These are phyloP conservation scores for Archilochus colubris DNA, from an alignment of 2,113 vertebrate genomes.

Conservation along the genomic window DNA sequence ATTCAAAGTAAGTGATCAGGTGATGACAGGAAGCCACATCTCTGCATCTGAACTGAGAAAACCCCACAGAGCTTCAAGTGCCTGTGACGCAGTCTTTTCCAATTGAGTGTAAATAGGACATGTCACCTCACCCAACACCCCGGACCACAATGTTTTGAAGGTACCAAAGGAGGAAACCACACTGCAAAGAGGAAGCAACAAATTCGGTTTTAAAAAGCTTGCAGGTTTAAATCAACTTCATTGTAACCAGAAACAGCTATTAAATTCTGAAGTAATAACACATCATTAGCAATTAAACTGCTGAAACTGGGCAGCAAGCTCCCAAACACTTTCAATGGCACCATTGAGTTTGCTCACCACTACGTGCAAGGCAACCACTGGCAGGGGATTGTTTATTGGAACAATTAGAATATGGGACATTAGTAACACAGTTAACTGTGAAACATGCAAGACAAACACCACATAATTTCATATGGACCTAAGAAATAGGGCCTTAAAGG, in stretches of 20 bases:
- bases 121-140: slow-evolving; percentile 26
- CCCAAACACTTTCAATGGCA: not conserved
- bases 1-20: not conserved
- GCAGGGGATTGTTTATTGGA: not conserved
- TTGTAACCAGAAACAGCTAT: slow-evolving; percentile 41
- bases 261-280: slow-evolving; percentile 50
- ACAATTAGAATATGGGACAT: not conserved
- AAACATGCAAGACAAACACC: not conserved
- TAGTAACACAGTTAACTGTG: not conserved
- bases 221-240: slow-evolving; percentile 25
- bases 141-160: slow-evolving; percentile 13
- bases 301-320: not conserved
- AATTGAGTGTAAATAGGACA: slow-evolving; percentile 23
- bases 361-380: not conserved
- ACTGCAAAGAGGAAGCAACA: slow-evolving; percentile 39
- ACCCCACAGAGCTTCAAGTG: not conserved
- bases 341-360: not conserved
- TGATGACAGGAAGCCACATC: slow-evolving; percentile 44
- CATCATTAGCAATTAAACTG: slow-evolving; percentile 32
- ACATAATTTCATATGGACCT: not conserved
- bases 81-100: slow-evolving; percentile 53
- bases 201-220: slow-evolving; percentile 23
- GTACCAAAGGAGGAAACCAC: slow-evolving; percentile 60
- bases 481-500: not conserved
- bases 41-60: not conserved